These are phyloP conservation scores for Corella eumyota DNA, from an alignment of 23 tunicate species.

Conservation along the genomic window DNA sequence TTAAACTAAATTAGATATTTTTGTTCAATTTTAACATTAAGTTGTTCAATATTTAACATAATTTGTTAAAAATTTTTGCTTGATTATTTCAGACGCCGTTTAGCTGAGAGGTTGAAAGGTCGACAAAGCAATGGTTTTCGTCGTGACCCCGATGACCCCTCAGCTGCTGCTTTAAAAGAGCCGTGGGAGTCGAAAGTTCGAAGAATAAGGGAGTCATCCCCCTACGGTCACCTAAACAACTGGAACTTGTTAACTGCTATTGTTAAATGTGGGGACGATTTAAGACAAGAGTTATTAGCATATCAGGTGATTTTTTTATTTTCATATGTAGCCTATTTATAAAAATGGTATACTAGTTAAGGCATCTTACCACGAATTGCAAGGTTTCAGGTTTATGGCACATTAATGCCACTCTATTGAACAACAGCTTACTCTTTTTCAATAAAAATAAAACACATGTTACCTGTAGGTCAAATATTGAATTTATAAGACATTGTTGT, in stretches of 20 bases:
- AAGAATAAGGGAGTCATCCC: constrained; percentile 87
- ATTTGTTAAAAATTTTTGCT: not conserved
- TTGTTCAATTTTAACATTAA: no score
- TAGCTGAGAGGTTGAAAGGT: constrained; percentile 32
- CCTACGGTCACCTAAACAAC: constrained; percentile 92
- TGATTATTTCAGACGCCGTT: constrained; percentile 30
- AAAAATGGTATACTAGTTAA: no score
- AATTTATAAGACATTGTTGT: no score
- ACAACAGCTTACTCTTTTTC: no score
- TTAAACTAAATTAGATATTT: no score
- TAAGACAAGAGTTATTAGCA: constrained; percentile 90
- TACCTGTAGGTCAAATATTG: no score
- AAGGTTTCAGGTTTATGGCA: no score
- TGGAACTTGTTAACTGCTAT: constrained; percentile 92
- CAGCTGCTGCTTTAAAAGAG: constrained; percentile 97
- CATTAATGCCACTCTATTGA: no score
- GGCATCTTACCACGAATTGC: no score
- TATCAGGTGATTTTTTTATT: constrained; percentile 63
- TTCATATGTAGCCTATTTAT: no score
- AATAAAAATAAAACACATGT: no score
- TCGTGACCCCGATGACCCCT: constrained; percentile 97
- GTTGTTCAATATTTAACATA: not conserved
- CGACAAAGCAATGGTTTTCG: constrained; percentile 40
- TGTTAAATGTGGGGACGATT: constrained; percentile 97
- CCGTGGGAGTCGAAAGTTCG: constrained; percentile 81